Evolutionary conservation across 2,797 vertebrate species (phyloP), one percentile per base, ranked within the genome.

Genomic region (Gephyroberyx darwinii): DNA sequence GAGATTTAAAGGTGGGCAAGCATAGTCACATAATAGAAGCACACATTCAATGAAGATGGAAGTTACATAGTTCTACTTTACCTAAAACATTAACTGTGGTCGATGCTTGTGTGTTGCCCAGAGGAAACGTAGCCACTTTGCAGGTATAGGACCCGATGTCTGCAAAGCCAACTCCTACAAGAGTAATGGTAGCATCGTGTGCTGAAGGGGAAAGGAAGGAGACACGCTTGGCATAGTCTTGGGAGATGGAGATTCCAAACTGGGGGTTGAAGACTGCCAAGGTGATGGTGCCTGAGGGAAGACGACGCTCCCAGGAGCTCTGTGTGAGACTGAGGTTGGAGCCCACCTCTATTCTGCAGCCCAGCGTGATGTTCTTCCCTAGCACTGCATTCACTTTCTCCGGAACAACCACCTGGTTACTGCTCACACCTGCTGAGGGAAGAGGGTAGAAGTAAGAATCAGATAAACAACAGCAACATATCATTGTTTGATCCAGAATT

Each of bases 101-200:
- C 71, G 96, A 94, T 0, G 96, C 94, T 75, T 98, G 95, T 1
- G 93, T 92, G 90, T 97, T 98, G 91, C 98, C 98, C 88, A 98
- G 93, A 16, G 97, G 97, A 86, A 98, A 99, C 7, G 97, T 99
- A 74, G 92, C 95, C 83, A 96, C 96, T 92, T 98, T 98, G 91
- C 97, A 99, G 87, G 94, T 93, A 84, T 99, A 99, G 69, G 93
- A 92, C 77, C 98, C 98, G 5, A 95, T 89, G 91, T 99, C 98
- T 20, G 94, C 92, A 80, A 98, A 97, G 72, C 91, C 93, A 50
- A 97, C 94, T 65, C 95, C 94, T 83, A 92, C 92, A 47, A 99
- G 89, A 78, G 93, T 88, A 67, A 99, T 96, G 53, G 96, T 97
- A 76, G 96, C 96, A 84, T 99, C 96, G 54, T 92, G 93, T 54